Evolutionary conservation across 2,113 vertebrate species (phyloP), one percentile per base, ranked within the genome.

Genomic region (Lipophrys pholis): DNA sequence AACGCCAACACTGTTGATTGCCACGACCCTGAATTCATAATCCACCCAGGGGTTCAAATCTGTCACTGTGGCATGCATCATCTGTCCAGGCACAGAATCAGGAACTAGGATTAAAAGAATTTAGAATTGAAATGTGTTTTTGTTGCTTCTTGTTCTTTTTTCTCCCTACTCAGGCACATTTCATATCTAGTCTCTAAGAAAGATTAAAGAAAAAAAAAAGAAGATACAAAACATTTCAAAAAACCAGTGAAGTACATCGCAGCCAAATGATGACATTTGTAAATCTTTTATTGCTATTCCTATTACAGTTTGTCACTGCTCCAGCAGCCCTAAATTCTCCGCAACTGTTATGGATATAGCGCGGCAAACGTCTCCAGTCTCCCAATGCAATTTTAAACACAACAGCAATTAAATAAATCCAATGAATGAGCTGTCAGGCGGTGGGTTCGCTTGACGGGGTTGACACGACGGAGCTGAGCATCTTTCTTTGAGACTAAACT

Each of bases 21-120:
- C 93, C 71, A 92, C 89, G 72, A 94, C 93, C 86, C 93, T 90
- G 89, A 94, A 94, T 87, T 92, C 88, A 73, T 94, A 93, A 79
- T 94, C 93, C 86, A 94, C 88, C 92, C 92, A 94, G 43, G 93
- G 91, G 83, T 78, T 95, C 73, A 94, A 75, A 69, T 91, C 89
- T 55, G 82, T 91, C 69, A 89, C 94, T 38, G 87, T 88, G 2
- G 93, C 90, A 48, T 80, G 88, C 74, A 90, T 88, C 91, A 90
- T 92, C 91, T 93, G 90, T 86, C 93, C 93, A 91, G 89, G 88
- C 79, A 94, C 91, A 86, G 87, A 85, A 82, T 93, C 92, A 85
- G 93, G 93, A 93, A 94, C 92, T 94, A 91, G 90, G 86, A 94
- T 91, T 90, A 88, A 30, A 92, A 92, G 85, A 90, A 89, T 85